phyloP scores from a whole-genome alignment of 2,797 vertebrate genomes.

The Darevskia mixta region DNA sequence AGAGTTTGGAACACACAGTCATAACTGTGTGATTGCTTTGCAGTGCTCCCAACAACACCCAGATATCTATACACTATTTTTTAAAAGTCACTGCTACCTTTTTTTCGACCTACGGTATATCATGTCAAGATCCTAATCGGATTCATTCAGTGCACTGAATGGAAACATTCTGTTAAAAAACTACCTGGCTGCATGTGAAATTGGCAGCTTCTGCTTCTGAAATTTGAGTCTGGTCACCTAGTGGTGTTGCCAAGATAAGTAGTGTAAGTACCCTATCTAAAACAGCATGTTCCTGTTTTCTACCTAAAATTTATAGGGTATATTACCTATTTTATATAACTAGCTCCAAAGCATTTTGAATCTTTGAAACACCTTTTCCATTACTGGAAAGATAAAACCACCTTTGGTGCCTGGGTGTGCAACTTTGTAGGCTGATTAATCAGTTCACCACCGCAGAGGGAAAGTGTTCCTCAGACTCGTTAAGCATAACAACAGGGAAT shows the following conservation, averaged over 20 bases:
- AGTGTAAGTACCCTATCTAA: background rate
- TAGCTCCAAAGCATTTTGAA: slow-evolving; percentile 49
- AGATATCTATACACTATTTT: background rate
- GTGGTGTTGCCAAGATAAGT: background rate
- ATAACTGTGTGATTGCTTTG: background rate
- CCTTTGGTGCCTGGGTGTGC: background rate
- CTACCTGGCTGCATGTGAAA: background rate
- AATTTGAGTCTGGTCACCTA: background rate
- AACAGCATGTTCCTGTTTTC: background rate
- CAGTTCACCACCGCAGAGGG: slow-evolving; percentile 26
- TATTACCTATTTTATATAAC: slow-evolving; percentile 12
- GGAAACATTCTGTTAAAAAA: background rate
- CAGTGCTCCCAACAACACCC: background rate
- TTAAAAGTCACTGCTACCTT: background rate
- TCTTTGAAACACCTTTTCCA: slow-evolving; percentile 26
- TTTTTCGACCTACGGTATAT: background rate
- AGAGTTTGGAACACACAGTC: background rate
- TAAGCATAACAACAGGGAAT: slow-evolving; percentile 56
- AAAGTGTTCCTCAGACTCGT: slow-evolving; percentile 6
- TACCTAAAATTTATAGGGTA: background rate
- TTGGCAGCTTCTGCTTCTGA: background rate
- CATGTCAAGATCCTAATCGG: background rate
- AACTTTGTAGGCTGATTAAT: slow-evolving; percentile 46
- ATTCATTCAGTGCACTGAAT: background rate
- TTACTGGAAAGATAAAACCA: slow-evolving; percentile 27